Conservation (phyloP, 2,888 invertebrate genomes). For the Quadriops clusia region DNA sequence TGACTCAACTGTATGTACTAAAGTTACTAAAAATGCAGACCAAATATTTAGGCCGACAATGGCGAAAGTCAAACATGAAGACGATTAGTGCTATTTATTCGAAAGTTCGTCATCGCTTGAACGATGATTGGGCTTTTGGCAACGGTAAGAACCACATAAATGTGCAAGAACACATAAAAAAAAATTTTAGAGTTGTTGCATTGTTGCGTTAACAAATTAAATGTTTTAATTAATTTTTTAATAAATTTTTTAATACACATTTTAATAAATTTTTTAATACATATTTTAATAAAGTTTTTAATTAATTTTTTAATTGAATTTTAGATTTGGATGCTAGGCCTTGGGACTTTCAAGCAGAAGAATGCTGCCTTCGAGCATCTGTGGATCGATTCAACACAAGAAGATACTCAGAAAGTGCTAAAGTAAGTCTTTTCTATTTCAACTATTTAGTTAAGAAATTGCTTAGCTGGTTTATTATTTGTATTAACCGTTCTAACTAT, state of each 20-base stretch:
- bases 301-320: not conserved
- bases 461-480: too few relatives aligned
- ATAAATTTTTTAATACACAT: too few relatives aligned
- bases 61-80: constrained; percentile 99
- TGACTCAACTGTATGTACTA: constrained; percentile 95
- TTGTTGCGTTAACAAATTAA: too few relatives aligned
- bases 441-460: not conserved
- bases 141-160: constrained; percentile 54
- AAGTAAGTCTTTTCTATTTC: constrained; percentile 17
- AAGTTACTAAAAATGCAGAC: constrained; percentile 99
- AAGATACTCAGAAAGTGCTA: constrained; percentile 48
- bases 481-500: not conserved
- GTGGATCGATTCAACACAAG: constrained; percentile 95
- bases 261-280: too few relatives aligned
- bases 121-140: constrained; percentile 99
- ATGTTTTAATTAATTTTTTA: too few relatives aligned
- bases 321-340: constrained; percentile 88
- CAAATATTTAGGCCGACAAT: constrained; percentile 95
- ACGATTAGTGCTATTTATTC: constrained; percentile 98
- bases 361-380: constrained; percentile 83
- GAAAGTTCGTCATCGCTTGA: constrained; percentile 88
- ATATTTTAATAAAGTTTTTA: too few relatives aligned
- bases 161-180: too few relatives aligned
- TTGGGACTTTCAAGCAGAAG: constrained; percentile 97
- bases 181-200: too few relatives aligned